Evolutionary conservation across 2,888 invertebrate genomes (phyloP), one percentile per base, ranked within the genome.

Genomic region (Mechanitis messenoides): DNA sequence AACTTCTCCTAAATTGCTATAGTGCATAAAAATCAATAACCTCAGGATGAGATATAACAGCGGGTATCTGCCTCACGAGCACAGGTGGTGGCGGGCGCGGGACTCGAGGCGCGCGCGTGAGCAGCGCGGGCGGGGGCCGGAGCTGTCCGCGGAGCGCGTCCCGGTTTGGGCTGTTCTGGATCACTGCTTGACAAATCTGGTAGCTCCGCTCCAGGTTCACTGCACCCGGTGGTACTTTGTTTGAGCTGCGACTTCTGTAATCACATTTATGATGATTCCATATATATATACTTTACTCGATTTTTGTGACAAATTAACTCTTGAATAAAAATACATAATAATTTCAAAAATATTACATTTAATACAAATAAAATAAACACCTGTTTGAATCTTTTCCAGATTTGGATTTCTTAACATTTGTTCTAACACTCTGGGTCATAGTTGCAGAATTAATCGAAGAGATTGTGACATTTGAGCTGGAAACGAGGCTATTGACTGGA

Each of bases 181-280:
- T 96, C n/a, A 95, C 95, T 53, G 95, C 95, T 83, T 95, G 95
- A 75, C 96, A 96, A 73, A 98, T 98, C 87, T 98, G 97, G 84
- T 97, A 97, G 79, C 98, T 98, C 61, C 98, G 92, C 80, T 98
- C 97, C 60, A 98, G 87, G 85, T 98, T 98, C 45, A 98, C 96
- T 3, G 96, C 96, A 1, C 97, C 97, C 0, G 96, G 97, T 0
- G 97, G 96, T 65, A 96, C 93, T 80, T 95, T 95, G 74, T 93
- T 94, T 6, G 92, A 91, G 69, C 91, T 92, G 56, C 92, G 88
- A 71, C 89, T 91, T 60, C 92, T 87, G 75, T 59, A 88, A 71
- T 3, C 9, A 55, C 33, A 33, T 9, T 47, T 28, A 3, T 53
- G 9, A 50, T 57, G 45, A 33, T 33, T 3, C 28, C 12, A 45